Percentiles rank a stretch among this genome's conserved stretches.
Evolutionary conservation across 2,113 vertebrate species (phyloP).

Genomic region (Syrmaticus mikado): DNA sequence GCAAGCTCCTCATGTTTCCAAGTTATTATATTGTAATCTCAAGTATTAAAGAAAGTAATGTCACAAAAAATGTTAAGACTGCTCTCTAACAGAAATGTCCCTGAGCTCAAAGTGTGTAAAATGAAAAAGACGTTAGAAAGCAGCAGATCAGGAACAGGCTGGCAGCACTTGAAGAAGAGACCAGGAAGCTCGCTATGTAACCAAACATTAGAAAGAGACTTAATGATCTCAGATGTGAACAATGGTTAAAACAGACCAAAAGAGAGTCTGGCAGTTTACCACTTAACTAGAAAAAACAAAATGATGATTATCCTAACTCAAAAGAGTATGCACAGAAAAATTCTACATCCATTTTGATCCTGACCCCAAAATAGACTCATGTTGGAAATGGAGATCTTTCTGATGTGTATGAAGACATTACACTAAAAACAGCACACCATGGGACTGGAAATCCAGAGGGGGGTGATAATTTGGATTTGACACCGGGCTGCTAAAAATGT

Average conservation of each 20-base stretch:
- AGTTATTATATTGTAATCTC: neutral
- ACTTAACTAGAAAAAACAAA: neutral
- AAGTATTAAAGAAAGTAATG: neutral
- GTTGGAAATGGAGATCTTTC: neutral
- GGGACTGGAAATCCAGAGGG: neutral
- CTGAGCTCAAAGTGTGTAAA: neutral
- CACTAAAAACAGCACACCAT: neutral
- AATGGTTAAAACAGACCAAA: neutral
- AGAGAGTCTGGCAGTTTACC: neutral
- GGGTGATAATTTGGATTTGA: neutral
- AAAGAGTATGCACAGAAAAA: neutral
- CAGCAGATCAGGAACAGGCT: neutral
- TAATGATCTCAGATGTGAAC: neutral
- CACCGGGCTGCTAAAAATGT: neutral
- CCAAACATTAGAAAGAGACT: neutral
- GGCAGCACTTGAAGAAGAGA: neutral
- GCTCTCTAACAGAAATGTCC: neutral
- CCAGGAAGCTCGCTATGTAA: neutral
- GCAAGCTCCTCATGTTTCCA: neutral
- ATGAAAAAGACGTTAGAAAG: neutral
- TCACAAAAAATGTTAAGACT: neutral
- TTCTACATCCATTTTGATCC: neutral
- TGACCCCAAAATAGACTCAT: neutral
- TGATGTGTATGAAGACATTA: neutral
- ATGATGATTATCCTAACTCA: neutral